Base-by-base conservation (phyloP, 2,113 vertebrate species). In the Vidua macroura region DNA sequence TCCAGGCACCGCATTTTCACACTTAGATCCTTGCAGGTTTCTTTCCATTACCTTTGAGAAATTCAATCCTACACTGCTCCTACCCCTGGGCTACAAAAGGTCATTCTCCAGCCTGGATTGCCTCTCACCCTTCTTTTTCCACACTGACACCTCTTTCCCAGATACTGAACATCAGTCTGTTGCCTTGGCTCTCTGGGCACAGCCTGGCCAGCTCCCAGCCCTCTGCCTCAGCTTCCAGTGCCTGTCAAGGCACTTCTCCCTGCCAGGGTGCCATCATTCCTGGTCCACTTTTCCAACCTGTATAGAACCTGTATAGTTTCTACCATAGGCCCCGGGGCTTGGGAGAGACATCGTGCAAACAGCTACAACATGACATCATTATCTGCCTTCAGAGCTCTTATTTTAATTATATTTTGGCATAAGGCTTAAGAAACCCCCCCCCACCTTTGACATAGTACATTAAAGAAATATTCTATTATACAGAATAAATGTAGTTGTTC, bases 61-160 rank as follows among this genome's bases (percentile, higher is more conserved):
- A 70, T 43, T n/a, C 27, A 76, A 0, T 69, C 53, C 35, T 59
- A 41, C 16, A 31, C 60, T 52, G 31, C 27, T 91, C 27, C 23
- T 68, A 33, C 16, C 33, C 35, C 48, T 0, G 0, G 39, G 13
- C 39, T 20, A 52, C 7, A 22, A 53, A 48, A 72, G 10, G 17
- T 69, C 12, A 17, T 59, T 81, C 23, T 86, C 19, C 46, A 72
- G 19, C 44, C 48, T 64, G 77, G 30, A 12, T 18, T 4, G 4
- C 19, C 28, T 79, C 69, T 66, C 48, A 59, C 60, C 41, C 66
- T 79, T 69, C 58, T 75, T 83, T 43, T 79, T 56, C 46, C 33
- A 69, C 39, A 11, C 55, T 66, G 74, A 49, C 35, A 48, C 10
- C 6, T 76, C 72, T 44, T 63, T 51, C 43, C 62, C 41, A 84